Base-by-base conservation (phyloP, 2,888 invertebrate species). In the Cynaeus angustus region DNA sequence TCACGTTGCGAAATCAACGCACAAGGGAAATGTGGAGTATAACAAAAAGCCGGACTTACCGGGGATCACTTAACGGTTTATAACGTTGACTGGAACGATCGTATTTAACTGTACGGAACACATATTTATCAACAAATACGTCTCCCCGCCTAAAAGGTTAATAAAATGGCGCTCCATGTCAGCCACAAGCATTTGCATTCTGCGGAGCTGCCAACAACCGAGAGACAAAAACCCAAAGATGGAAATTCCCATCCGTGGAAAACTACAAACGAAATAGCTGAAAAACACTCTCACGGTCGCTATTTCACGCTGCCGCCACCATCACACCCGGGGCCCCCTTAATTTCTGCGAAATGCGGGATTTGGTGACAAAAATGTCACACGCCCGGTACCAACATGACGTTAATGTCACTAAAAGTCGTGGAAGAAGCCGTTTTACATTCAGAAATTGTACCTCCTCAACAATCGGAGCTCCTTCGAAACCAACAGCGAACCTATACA, bases 81-180 rank as follows among this genome's bases (percentile, higher is more conserved):
- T 46, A n/a, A 61, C 71, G 58, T 68, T 14, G 45, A 68, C 71
- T 4, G 43, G 33, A 43, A 72, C 59, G 56, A 12, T 48, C 58
- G 21, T 56, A 53, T 56, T 53, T 48, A 52, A 58, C 12, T 56
- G 33, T 26, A 28, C 13, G 5, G 37, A 66, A 72, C 75, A 77
- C 78, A 78, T 79, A 74, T 75, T 77, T 78, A 72, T 75, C 73
- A 73, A 74, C 69, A 78, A 78, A 79, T 77, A 79, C 77, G 76
- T 79, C 80, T 83, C 83, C 82, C 82, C 82, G 81, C 82, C 83
- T 82, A 81, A 82, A 83, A 84, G 84, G 84, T 84, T 84, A 85
- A 79, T 82, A 83, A 83, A 84, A 85, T 85, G 84, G 84, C 84
- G 84, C 80, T 81, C 76, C 75, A 67, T 70, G 66, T 68, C 67